phyloP scores from a whole-genome alignment of 1,140 invertebrate species.

The Plodia interpunctella region DNA sequence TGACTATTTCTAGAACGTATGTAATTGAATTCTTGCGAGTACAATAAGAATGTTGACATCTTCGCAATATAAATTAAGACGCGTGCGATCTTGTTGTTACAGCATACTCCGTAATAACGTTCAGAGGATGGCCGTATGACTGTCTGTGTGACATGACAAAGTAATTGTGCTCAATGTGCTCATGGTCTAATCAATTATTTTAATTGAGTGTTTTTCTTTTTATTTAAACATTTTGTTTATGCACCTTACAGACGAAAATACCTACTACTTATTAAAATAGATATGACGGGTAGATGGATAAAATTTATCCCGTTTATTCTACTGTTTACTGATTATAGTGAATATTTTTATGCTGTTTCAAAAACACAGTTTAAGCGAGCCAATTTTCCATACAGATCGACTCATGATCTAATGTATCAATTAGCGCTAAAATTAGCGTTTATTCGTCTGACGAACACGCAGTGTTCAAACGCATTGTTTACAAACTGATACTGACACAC shows the following conservation, averaged over 20 bases:
- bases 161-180: constrained; percentile 1
- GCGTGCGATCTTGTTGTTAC: constrained; percentile 11
- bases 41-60: constrained; percentile 1
- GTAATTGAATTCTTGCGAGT: no score
- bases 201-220: background rate
- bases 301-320: no score
- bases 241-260: no score
- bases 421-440: background rate
- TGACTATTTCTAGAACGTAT: background rate
- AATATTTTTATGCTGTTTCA: no score
- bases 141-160: background rate
- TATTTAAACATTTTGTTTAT: no score
- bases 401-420: background rate
- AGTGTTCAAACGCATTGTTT: background rate
- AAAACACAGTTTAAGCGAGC: no score
- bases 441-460: background rate
- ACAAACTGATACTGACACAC: background rate
- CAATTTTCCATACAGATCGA: no score
- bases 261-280: no score
- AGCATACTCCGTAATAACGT: constrained; percentile 4
- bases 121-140: constrained; percentile 5
- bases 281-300: no score
- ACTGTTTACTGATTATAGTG: background rate
- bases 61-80: constrained; percentile 7
- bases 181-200: background rate